Percentiles rank a stretch among this genome's conserved stretches.
Evolutionary conservation across 2,888 invertebrate genomes (phyloP).

Genomic region (Stictocephala bisonia): DNA sequence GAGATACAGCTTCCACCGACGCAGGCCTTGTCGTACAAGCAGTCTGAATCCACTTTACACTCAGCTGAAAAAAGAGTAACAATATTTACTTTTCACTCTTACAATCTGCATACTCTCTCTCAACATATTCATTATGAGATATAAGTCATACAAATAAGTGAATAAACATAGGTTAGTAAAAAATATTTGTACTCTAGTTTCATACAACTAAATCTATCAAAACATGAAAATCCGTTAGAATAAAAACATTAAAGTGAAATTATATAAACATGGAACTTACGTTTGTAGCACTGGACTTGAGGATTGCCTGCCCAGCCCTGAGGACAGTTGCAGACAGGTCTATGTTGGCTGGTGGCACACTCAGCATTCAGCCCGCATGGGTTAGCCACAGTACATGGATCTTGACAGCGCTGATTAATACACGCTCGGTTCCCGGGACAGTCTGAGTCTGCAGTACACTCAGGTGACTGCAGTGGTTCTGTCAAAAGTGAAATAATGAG

Average conservation of each 20-base stretch:
- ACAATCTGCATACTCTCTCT: no score
- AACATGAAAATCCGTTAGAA: no score
- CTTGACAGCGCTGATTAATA: constrained; percentile 80
- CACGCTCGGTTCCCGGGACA: constrained; percentile 84
- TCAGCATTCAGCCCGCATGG: constrained; percentile 86
- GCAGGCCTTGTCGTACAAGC: constrained; percentile 87
- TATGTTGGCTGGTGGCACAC: constrained; percentile 80
- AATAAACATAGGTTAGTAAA: no score
- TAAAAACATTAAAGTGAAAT: no score
- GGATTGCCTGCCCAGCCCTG: constrained; percentile 91
- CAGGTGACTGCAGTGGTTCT: constrained; percentile 66
- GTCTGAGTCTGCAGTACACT: constrained; percentile 80
- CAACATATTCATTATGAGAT: no score
- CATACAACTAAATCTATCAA: no score
- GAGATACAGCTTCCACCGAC: constrained; percentile 82
- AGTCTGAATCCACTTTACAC: constrained; percentile 75
- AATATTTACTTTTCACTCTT: neutral
- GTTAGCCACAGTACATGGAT: constrained; percentile 81
- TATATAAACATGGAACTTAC: constrained; percentile 77
- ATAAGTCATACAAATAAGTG: no score
- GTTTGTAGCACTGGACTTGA: constrained; percentile 84
- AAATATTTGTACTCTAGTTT: no score
- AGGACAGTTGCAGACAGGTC: constrained; percentile 86
- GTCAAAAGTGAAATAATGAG: no score
- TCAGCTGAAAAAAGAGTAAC: constrained; percentile 63